Evolutionary conservation across 2,797 vertebrate species (phyloP), one percentile per base, ranked within the genome.

Genomic region (Ptychadena robeensis): DNA sequence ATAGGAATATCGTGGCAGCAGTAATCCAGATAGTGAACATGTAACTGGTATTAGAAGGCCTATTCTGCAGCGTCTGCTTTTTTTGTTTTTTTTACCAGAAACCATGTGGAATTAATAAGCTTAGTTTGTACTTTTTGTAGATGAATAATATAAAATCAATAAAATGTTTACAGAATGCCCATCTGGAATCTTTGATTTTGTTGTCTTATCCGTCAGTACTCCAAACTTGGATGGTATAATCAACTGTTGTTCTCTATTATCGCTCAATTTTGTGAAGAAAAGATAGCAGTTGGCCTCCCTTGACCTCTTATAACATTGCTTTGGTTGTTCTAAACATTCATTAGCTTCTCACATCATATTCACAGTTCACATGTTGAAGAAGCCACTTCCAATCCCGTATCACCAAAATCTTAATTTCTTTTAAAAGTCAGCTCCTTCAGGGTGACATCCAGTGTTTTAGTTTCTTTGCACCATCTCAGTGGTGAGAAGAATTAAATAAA

Each of bases 201-300:
- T 32, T 80, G 69, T 65, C 31, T 73, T 69, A 64, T 64, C 66
- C 63, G 35, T 63, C 53, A 70, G 69, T 73, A 35, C 73, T 44
- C 22, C 61, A 38, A 25, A 15, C 65, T 35, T 72, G 12, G 1
- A 77, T 73, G 27, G 22, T 72, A 63, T 68, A 61, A 63, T 69
- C 61, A 34, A 72, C 67, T 64, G 61, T 69, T 79, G 69, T 40
- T 82, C 31, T 57, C 22, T 53, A 77, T 77, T 30, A 35, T 30
- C 77, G 73, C 66, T 82, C 73, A 65, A 44, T 64, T 82, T 77
- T 71, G n/a, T 59, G 15, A 73, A 74, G 64, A 73, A 82, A 78
- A 64, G 65, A 77, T 44, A 81, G 61, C 59, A 32, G 14, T n/a
- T 15, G 32, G 74, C 61, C 27, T 65, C 71, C 65, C 63, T 10